Base-by-base conservation (phyloP, 2,888 invertebrate species). In the Taphrorychus bicolor region DNA sequence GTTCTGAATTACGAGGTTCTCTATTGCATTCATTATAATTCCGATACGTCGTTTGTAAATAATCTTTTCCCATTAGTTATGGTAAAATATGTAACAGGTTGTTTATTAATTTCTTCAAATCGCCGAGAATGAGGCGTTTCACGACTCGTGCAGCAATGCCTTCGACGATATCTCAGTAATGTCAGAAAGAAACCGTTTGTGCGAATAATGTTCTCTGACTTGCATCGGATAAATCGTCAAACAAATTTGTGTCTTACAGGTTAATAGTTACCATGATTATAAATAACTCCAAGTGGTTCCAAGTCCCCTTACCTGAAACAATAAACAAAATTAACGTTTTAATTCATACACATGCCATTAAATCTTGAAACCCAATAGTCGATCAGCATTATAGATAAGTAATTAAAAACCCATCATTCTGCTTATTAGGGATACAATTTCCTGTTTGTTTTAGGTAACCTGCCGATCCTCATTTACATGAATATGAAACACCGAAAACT, bases 61-160 rank as follows among this genome's bases (percentile, higher is more conserved):
- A 71, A 67, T 70, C 69, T 70, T 64, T 66, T 58, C 69, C 54
- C 54, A 59, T 70, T 66, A 71, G 54, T 65, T 71, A 74, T 73
- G 74, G 72, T 73, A 73, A 74, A 72, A 70, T 72, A 73, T 74
- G 70, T 71, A 69, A 71, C 72, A 74, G 71, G 74, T 74, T 73
- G 73, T 72, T 49, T 56, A 49, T 19, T 51, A 32, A 16, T 23
- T 16, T 23, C 32, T 32, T 32, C 32, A 32, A 32, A 32, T 32
- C 42, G 62, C 21, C 42, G n/a, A 56, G 22, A 56, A 32, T 62
- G 17, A 56, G 48, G 62, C 48, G 40, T 66, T 60, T 66, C 42
- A 56, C 21, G 48, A 19, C 51, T 60, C 56, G 41, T 61, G 40
- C 21, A 45, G n/a, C n/a, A n/a, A n/a, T n/a, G n/a, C 32, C 32